Evolutionary conservation across 2,113 vertebrate genomes (phyloP).

Genomic region (Myodes glareolus): DNA sequence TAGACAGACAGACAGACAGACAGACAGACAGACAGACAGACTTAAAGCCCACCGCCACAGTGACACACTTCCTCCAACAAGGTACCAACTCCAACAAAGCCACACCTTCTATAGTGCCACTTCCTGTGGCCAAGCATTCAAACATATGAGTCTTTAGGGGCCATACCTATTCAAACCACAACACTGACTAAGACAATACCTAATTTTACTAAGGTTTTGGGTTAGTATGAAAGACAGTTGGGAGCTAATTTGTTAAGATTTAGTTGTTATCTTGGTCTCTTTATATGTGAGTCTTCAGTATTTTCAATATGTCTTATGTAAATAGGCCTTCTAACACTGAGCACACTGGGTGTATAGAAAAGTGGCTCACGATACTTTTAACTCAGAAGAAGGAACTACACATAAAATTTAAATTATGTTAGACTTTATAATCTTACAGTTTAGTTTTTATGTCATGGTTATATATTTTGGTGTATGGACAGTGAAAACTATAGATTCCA

Average conservation of each 20-base stretch:
- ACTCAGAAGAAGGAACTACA: slow-evolving; percentile 58
- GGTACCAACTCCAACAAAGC: too few species aligned
- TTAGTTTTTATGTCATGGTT: slow-evolving; percentile 56
- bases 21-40: too few species aligned
- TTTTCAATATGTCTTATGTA: slow-evolving; percentile 42
- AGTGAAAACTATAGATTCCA: slow-evolving; percentile 49
- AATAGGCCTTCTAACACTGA: slow-evolving; percentile 54
- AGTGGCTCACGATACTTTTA: slow-evolving; percentile 67
- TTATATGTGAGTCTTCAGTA: slow-evolving; percentile 49
- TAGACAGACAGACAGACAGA: too few species aligned
- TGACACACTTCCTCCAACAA: too few species aligned
- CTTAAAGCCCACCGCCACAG: too few species aligned
- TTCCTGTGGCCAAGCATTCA: too few species aligned
- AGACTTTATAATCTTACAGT: slow-evolving; percentile 55
- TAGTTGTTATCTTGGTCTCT: slow-evolving; percentile 39
- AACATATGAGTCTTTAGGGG: too few species aligned
- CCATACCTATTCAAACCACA: too few species aligned
- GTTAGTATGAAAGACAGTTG: slow-evolving; percentile 48
- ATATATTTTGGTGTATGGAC: slow-evolving; percentile 39
- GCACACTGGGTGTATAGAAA: slow-evolving; percentile 59
- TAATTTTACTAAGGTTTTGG: slow-evolving; percentile 56
- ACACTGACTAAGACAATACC: background rate
- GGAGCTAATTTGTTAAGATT: slow-evolving; percentile 33
- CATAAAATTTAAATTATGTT: slow-evolving; percentile 54
- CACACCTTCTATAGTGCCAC: too few species aligned